phyloP scores from a whole-genome alignment of 2,113 vertebrate genomes.

The Ptilonorhynchus violaceus region DNA sequence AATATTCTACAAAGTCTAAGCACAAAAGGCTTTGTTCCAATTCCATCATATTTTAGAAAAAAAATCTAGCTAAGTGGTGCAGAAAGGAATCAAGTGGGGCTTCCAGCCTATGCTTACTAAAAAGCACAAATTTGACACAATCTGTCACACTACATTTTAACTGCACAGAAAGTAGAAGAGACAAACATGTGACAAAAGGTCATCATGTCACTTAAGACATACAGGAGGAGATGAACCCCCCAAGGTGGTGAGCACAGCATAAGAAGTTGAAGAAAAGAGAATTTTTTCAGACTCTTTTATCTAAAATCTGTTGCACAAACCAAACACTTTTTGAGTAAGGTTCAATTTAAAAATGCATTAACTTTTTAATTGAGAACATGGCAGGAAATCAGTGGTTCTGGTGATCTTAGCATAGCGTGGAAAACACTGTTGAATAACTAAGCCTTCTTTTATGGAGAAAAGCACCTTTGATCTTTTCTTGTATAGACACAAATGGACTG shows the following conservation, averaged over 20 bases:
- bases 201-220: not conserved
- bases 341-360: constrained; percentile 1
- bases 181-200: not conserved
- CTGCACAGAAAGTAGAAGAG: not conserved
- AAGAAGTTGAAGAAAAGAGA: not conserved
- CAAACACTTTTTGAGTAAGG: not conserved
- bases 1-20: constrained; percentile 41
- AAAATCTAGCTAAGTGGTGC: not conserved
- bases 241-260: not conserved
- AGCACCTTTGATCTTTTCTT: not conserved
- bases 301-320: not conserved
- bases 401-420: not conserved
- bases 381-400: not conserved
- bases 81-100: not conserved
- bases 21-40: not conserved
- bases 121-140: not conserved
- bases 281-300: not conserved
- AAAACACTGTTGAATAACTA: not conserved
- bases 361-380: not conserved
- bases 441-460: not conserved
- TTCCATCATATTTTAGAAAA: not conserved
- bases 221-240: not conserved
- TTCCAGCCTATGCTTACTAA: not conserved
- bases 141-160: constrained; percentile 2
- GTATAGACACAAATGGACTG: not conserved